Conservation (phyloP, 2,113 vertebrate species). For the Stegastes partitus region DNA sequence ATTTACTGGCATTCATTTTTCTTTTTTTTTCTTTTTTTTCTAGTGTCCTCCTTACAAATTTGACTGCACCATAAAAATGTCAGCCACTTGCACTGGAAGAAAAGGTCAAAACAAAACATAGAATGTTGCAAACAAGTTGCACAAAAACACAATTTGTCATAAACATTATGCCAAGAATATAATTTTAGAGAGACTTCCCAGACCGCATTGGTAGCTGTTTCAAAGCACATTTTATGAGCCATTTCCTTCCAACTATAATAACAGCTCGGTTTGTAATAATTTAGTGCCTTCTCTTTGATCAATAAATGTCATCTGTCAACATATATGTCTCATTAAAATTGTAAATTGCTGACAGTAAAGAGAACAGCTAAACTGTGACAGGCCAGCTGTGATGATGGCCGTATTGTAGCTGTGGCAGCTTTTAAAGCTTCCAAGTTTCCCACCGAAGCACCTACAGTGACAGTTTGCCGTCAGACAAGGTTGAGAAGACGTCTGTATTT, state of each 20-base stretch:
- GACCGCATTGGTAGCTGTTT: slow-evolving; percentile 12
- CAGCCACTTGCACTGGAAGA: too few relatives aligned
- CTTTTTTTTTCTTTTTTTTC: too few relatives aligned
- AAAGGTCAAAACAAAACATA: background rate
- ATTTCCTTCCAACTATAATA: background rate
- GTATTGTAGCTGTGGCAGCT: too few relatives aligned
- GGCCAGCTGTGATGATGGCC: too few relatives aligned
- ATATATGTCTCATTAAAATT: background rate
- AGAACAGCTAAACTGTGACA: too few relatives aligned
- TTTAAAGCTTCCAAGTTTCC: background rate
- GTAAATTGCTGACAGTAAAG: background rate
- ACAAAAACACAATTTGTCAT: too few relatives aligned
- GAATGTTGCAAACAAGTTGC: background rate
- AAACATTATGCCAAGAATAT: too few relatives aligned
- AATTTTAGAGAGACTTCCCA: background rate
- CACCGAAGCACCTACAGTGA: background rate
- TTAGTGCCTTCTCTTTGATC: background rate
- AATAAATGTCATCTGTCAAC: background rate
- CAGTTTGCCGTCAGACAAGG: background rate
- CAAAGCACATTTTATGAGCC: background rate
- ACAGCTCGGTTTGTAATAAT: background rate
- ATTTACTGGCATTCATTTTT: too few relatives aligned
- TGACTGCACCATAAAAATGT: too few relatives aligned
- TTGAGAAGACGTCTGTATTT: background rate
- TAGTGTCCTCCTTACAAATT: background rate